These are phyloP conservation scores for Patella ulyssiponensis DNA, from an alignment of 2,888 invertebrate species.

Conservation along the genomic window DNA sequence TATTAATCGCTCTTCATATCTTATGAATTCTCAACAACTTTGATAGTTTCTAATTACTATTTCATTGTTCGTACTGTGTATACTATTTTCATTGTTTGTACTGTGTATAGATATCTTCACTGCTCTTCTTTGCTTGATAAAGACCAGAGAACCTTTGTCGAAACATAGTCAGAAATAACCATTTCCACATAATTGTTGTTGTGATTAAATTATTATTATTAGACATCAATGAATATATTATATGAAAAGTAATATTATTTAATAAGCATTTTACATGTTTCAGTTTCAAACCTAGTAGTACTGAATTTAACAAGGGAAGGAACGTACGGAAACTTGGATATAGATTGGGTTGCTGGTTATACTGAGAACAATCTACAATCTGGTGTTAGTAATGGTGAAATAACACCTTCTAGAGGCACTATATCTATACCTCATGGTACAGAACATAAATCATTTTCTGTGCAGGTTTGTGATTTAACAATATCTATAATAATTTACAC, in stretches of 20 bases:
- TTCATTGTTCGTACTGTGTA: no score
- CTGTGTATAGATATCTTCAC: no score
- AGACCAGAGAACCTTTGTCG: no score
- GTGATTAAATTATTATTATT: no score
- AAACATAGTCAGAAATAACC: no score
- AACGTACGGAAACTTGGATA: constrained; percentile 61
- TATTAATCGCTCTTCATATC: not conserved
- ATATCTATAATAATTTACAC: no score
- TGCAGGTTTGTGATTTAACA: constrained; percentile 52
- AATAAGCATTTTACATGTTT: not conserved
- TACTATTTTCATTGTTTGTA: no score
- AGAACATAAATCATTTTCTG: constrained; percentile 51
- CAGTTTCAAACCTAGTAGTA: constrained; percentile 47
- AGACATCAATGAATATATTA: no score
- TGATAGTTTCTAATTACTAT: no score
- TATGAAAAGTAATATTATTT: constrained; percentile 7
- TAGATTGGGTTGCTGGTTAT: constrained; percentile 61
- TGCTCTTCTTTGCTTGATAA: no score
- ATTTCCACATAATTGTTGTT: no score
- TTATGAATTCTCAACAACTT: no score
- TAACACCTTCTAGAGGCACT: constrained; percentile 53
- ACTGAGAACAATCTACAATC: constrained; percentile 42
- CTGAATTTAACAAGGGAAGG: constrained; percentile 56
- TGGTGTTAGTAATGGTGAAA: constrained; percentile 54
- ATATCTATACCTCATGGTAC: constrained; percentile 59